A percentile compares a stretch with the other conserved stretches of the same genome.
These are phyloP conservation scores for Rhopalosiphum maidis DNA, from an alignment of 1,140 invertebrate species.

Conservation along the genomic window DNA sequence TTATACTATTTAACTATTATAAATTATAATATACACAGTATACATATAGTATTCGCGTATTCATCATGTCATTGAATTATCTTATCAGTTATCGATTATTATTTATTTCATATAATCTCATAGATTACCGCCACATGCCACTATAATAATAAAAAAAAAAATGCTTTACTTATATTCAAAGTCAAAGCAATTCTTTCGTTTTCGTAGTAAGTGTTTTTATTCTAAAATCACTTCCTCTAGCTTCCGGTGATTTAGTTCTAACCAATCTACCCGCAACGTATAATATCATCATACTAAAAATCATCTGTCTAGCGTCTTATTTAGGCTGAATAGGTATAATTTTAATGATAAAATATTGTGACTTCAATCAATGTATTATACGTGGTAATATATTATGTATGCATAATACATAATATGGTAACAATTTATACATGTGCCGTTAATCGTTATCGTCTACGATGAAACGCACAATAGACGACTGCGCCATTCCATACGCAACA, in stretches of 20 bases:
- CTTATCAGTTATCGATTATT: not conserved
- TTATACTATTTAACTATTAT: too few species aligned
- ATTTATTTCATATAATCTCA: not conserved
- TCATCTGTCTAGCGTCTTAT: too few species aligned
- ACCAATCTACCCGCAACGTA: too few species aligned
- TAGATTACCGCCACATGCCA: not conserved
- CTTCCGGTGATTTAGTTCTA: too few species aligned
- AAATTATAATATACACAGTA: not conserved
- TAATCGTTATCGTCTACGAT: not conserved
- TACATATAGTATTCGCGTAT: not conserved
- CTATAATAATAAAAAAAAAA: not conserved
- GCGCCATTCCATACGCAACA: not conserved
- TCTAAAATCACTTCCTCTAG: too few species aligned
- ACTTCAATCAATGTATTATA: not conserved
- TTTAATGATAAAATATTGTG: not conserved
- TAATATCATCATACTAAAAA: too few species aligned
- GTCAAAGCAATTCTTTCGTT: not conserved
- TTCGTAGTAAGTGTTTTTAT: too few species aligned
- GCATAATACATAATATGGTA: not conserved
- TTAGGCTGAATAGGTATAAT: not conserved
- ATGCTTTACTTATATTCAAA: not conserved
- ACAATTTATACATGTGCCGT: not conserved
- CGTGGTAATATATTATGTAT: too few species aligned
- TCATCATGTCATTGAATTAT: not conserved
- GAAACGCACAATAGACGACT: not conserved